Percentiles rank a stretch among this genome's conserved stretches.
Evolutionary conservation across 1,140 invertebrate species (phyloP).

Genomic region (Drosophila orena): DNA sequence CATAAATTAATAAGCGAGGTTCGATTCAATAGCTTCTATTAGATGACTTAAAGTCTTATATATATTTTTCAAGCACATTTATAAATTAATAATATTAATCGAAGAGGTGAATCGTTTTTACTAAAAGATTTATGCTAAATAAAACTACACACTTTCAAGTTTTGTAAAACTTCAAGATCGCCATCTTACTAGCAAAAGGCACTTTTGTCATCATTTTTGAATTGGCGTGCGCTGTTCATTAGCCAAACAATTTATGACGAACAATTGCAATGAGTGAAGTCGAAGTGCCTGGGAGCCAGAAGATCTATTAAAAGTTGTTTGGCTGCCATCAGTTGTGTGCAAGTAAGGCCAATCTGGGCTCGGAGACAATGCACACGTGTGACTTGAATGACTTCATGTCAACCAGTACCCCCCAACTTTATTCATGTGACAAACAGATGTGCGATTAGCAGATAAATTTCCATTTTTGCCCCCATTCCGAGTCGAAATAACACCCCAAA

Average conservation of each 20-base stretch:
- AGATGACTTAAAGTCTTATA: no score
- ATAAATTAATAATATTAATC: no score
- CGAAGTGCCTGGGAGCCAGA: constrained; percentile 30
- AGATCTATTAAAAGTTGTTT: constrained; percentile 65
- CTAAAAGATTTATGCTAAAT: no score
- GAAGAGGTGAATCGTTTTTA: no score
- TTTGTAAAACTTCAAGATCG: constrained; percentile 17
- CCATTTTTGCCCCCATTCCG: constrained; percentile 42
- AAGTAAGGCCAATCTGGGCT: constrained; percentile 53
- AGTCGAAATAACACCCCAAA: constrained; percentile 8
- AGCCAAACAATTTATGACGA: constrained; percentile 68
- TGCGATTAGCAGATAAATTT: constrained; percentile 81
- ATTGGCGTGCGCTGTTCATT: constrained; percentile 71
- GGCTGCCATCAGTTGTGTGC: constrained; percentile 23
- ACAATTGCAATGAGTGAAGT: constrained; percentile 33
- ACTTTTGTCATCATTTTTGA: constrained; percentile 65
- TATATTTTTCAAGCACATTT: not conserved
- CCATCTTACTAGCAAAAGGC: constrained; percentile 9
- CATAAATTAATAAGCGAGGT: constrained; percentile 23
- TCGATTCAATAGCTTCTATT: not conserved
- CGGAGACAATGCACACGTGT: constrained; percentile 59
- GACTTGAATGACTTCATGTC: constrained; percentile 21
- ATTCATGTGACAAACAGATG: constrained; percentile 79
- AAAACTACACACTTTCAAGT: no score
- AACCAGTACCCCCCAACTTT: not conserved